Conservation (phyloP, 2,888 invertebrate species). For the Melieria omissa region DNA sequence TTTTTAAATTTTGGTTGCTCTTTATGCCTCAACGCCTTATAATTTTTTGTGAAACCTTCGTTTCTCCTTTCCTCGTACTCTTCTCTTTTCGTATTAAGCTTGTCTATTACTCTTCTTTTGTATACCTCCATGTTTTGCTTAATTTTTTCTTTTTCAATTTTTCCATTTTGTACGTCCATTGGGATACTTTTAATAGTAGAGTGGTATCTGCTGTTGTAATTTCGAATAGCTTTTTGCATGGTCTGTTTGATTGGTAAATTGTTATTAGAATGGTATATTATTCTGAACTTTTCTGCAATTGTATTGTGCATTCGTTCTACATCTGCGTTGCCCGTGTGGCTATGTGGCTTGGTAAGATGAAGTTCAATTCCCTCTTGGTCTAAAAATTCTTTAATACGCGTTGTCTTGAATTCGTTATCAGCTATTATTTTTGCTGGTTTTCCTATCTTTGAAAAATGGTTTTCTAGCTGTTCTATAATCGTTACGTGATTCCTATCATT, state of each 20-base stretch:
- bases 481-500: slow-evolving; percentile 34
- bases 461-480: no score
- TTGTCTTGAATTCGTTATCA: slow-evolving; percentile 45
- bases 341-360: slow-evolving; percentile 44
- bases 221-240: slow-evolving; percentile 31
- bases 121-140: slow-evolving; percentile 28
- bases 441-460: slow-evolving; percentile 35
- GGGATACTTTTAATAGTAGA: slow-evolving; percentile 27
- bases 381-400: slow-evolving; percentile 38
- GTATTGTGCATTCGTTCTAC: slow-evolving; percentile 41
- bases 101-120: slow-evolving; percentile 34
- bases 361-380: slow-evolving; percentile 39
- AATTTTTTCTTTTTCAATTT: slow-evolving; percentile 8
- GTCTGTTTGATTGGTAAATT: slow-evolving; percentile 37
- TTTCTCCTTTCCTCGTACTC: slow-evolving; percentile 22
- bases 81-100: slow-evolving; percentile 31
- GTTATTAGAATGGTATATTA: no score
- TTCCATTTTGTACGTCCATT: slow-evolving; percentile 7
- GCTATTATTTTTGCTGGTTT: no score
- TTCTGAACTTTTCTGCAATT: slow-evolving; percentile 37
- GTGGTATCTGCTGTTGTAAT: slow-evolving; percentile 26
- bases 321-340: slow-evolving; percentile 44
- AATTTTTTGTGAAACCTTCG: slow-evolving; percentile 34
- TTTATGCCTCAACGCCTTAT: slow-evolving; percentile 24
- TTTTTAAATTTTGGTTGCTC: slow-evolving; percentile 40